Base-by-base conservation (phyloP, 2,113 vertebrate species). In the Percopsis transmontana region DNA sequence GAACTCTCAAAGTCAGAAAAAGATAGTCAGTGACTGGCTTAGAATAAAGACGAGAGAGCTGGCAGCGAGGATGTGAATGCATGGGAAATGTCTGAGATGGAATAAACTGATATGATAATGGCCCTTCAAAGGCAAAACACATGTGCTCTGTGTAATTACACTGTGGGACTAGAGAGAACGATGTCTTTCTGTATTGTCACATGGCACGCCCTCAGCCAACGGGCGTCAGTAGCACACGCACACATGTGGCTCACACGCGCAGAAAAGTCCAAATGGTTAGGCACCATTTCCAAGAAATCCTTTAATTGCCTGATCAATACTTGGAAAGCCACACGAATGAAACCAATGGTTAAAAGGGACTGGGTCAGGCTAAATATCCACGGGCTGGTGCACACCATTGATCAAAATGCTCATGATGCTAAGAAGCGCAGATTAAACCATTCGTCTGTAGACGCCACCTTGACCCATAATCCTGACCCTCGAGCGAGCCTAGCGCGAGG, bases 231-330 rank as follows among this genome's bases (percentile, higher is more conserved):
- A 33, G 8, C 3, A 7, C 3, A 7, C 27, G n/a, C 42, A 33
- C 48, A 42, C 20, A 14, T 6, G 19, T 2, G 54, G n/a, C 42
- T 20, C 48, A 42, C 20, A 14, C 10, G 19, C 1, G 54, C 23
- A 51, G 10, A n/a, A 21, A 48, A 21, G 7, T 59, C 39, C 10
- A 60, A 60, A 57, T 2, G 20, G 40, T 44, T 33, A 12, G 59
- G 61, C 45, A 12, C 50, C 27, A 33, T 7, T 33, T 9, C 11
- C 56, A 62, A 77, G 76, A 78, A 85, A 90, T 83, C 85, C 80
- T 79, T 86, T 87, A 89, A 90, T 85, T 84, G 79, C 65, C 78
- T 75, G 75, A 81, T 90, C 84, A 56, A 88, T 88, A 72, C 76
- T 60, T 44, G 60, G 58, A 83, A 74, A 85, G 87, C 59, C 56